A percentile compares a stretch with the other conserved stretches of the same genome.
Conservation (phyloP, 37 sponge, comb jelly and placozoan species). For the Chondrosia reniformis region DNA sequence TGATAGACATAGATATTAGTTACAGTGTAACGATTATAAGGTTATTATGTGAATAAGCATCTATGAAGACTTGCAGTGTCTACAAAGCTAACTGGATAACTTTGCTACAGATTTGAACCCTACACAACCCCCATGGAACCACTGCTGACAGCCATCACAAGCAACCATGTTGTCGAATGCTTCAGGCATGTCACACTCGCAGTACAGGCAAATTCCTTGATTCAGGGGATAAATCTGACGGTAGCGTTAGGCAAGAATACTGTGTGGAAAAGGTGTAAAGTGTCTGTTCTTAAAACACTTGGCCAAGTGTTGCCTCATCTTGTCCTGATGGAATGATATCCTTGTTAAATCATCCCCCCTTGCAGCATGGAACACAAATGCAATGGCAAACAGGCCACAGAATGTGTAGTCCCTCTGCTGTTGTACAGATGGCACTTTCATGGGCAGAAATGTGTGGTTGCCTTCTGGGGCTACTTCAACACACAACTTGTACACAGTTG, state of each 20-base stretch:
- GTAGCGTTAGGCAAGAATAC: neutral
- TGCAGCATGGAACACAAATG: neutral
- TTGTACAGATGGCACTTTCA: neutral
- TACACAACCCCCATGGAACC: neutral
- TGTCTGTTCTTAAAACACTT: neutral
- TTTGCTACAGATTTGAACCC: no score
- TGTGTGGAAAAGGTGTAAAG: slow-evolving; percentile 1
- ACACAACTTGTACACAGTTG: neutral
- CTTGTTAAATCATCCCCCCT: neutral
- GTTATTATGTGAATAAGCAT: no score
- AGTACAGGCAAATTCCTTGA: neutral
- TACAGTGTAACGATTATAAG: no score
- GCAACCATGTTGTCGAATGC: slow-evolving; percentile 9
- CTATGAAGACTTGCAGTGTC: no score
- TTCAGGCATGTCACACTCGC: slow-evolving; percentile 12
- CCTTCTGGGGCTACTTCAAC: neutral
- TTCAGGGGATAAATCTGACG: neutral
- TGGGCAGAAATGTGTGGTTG: neutral
- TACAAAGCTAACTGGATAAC: no score
- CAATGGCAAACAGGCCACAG: slow-evolving; percentile 18
- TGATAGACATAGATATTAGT: no score
- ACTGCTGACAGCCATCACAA: neutral
- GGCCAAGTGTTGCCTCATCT: neutral
- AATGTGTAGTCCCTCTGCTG: neutral
- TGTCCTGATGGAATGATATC: neutral